Evolutionary conservation across 2,797 vertebrate species (phyloP), one percentile per base, ranked within the genome.

Genomic region (Sebastes hubbsi): DNA sequence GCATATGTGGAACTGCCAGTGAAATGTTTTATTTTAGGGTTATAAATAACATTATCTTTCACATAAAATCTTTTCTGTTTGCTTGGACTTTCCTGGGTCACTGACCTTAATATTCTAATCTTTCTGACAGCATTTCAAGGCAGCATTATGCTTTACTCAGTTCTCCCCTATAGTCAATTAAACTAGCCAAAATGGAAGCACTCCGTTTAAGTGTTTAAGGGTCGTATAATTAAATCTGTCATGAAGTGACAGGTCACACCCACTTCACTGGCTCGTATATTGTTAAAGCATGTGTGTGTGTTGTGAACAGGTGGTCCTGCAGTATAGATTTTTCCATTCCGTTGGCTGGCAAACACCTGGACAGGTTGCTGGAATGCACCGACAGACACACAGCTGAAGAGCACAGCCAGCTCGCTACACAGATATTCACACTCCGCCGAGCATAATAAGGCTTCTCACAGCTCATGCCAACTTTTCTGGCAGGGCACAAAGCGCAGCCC

Each of bases 271-370:
- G 30, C 54, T 36, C 11, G 1, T 58, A 77, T 42, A 77, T 42
- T 14, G 83, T 85, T 80, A 61, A 52, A 80, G 62, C 27, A n/a
- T 2, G 34, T 72, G 73, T 80, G 36, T 38, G 66, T 84, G 12
- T 66, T 38, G 68, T 65, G 55, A 90, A 77, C 82, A 90, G 77
- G 72, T 84, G 88, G 82, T 85, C 38, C 62, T 27, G 49, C 56
- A 62, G 52, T 20, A 49, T 25, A 46, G 62, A 80, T 46, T 29
- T 77, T 72, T 77, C 78, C 67, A 58, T 79, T 72, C 80, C 14
- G 5, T 62, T 75, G 46, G 27, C 71, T 61, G 67, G 72, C 65
- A 69, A 78, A 86, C 88, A 92, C 84, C 81, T 27, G 84, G 78
- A 78, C 56, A 1, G 66, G 42, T 30, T 27, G 72, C 75, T 81